Conservation (phyloP, 2,113 vertebrate species). For the Trichechus manatus region DNA sequence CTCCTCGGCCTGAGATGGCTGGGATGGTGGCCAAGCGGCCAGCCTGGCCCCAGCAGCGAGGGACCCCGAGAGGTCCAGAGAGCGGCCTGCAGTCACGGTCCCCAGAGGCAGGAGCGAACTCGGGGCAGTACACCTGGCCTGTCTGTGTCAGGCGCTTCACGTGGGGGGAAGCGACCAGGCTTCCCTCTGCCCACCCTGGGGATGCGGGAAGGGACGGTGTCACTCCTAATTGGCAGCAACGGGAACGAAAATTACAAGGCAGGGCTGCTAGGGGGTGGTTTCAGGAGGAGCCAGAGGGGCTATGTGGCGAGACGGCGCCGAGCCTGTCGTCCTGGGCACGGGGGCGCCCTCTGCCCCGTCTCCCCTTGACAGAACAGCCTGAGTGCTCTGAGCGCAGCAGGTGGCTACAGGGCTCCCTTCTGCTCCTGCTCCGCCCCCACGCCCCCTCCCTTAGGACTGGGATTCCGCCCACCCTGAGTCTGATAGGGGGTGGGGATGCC, state of each 20-base stretch:
- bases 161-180: neutral
- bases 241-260: slow-evolving; percentile 91
- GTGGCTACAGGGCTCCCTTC: neutral
- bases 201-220: slow-evolving; percentile 74
- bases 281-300: too few relatives aligned
- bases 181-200: slow-evolving; percentile 14
- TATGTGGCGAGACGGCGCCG: too few relatives aligned
- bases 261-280: slow-evolving; percentile 77
- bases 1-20: neutral
- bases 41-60: neutral
- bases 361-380: neutral
- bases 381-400: neutral
- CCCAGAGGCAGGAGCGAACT: neutral
- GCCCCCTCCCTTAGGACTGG: too few relatives aligned
- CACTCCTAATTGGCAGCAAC: slow-evolving; percentile 82
- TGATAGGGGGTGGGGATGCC: too few relatives aligned
- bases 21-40: neutral
- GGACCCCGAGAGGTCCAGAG: neutral
- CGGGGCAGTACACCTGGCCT: neutral
- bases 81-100: neutral
- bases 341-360: neutral
- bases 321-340: too few relatives aligned
- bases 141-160: slow-evolving; percentile 1
- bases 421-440: neutral
- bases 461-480: too few relatives aligned